Base-by-base conservation (phyloP, 1,140 invertebrate species). In the Bacillus rossius region DNA sequence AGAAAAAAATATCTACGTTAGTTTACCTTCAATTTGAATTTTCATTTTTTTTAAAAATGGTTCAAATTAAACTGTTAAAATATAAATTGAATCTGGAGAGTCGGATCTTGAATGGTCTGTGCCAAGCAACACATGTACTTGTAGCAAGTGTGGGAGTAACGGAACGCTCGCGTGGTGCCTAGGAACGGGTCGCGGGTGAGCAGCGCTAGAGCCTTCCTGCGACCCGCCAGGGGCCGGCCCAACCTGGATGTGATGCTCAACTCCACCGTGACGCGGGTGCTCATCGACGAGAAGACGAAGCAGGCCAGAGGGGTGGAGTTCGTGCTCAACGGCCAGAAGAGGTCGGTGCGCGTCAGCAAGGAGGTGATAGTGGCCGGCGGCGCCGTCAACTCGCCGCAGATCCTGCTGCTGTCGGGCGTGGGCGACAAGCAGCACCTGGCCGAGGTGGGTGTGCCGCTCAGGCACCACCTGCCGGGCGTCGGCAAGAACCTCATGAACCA, bases 401-500 rank as follows among this genome's bases (percentile, higher is more conserved):
- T 89, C 5, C 73, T 90, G 1, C 71, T 89, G 51, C 73, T 87
- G 0, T 87, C 85, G 22, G 87, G 87, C 8, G 77, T 89, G 7
- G 86, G 87, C 3, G 82, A 86, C 0, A 78, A 74, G 42, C 74
- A 81, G n/a, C 81, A 87, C 50, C 69, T 85, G 0, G 41, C 64
- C 23, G 52, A 68, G 22, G 62, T 75, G 0, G 71, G 76, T 34
- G 73, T 84, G 62, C 69, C 20, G 71, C 45, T 77, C 0, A 73
- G 83, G 0, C 77, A 82, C 26, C 79, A 90, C 58, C 72, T 89
- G 0, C 84, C 82, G 1, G 87, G 87, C 0, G 89, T 91, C 2
- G 88, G 89, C 0, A 77, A 83, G 57, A 91, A 91, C 66, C 71
- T 91, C 1, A 87, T 87, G 10, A 87, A 88, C 67, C 86, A 88